These are phyloP conservation scores for Heterodera filipjevi DNA, from an alignment of 2,888 invertebrate species.

Conservation along the genomic window DNA sequence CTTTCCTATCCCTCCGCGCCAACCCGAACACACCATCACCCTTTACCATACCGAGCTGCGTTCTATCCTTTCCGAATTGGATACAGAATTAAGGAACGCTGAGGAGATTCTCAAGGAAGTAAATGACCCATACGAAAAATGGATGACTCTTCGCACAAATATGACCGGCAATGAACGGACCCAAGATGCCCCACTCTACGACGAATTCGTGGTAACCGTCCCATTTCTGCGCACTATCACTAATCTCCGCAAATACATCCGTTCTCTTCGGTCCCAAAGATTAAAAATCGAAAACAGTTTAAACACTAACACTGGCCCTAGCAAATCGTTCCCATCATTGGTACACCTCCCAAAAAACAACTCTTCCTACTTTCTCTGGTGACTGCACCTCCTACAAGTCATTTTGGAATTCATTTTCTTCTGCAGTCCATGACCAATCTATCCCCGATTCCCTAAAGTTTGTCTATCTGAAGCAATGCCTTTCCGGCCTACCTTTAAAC, in stretches of 20 bases:
- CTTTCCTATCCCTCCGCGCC: neutral
- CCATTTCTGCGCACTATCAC: no score
- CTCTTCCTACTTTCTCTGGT: neutral
- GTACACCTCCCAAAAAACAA: neutral
- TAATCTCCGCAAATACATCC: neutral
- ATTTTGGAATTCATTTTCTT: neutral
- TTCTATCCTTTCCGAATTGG: neutral
- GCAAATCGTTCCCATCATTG: neutral
- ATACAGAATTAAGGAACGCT: neutral
- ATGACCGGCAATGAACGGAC: conserved; percentile 3
- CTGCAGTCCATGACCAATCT: neutral
- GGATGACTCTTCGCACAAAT: neutral
- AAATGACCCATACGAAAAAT: no score
- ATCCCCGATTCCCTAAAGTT: neutral
- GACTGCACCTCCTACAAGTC: neutral
- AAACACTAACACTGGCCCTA: neutral
- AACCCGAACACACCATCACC: neutral
- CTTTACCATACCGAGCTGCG: neutral
- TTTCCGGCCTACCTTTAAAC: neutral
- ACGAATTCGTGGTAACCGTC: neutral
- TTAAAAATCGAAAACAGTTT: neutral
- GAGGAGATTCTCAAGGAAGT: neutral
- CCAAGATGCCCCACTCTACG: neutral
- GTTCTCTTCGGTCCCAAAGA: neutral
- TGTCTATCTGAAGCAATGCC: neutral